Base-by-base conservation (phyloP, 2,888 invertebrate genomes). In the Phyllotreta striolata region DNA sequence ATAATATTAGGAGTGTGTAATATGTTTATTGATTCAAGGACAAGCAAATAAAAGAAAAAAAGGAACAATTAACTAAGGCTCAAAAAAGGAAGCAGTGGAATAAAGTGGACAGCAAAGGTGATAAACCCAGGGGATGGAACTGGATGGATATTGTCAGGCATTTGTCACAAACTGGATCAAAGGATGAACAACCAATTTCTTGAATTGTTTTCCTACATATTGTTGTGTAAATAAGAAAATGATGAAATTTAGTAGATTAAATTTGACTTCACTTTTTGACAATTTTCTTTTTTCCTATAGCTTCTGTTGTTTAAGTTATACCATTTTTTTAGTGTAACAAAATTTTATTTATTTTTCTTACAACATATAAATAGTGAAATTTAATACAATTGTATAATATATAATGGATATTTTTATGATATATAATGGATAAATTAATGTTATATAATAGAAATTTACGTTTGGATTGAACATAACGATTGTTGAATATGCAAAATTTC, bases 81-180 rank as follows among this genome's bases (percentile, higher is more conserved):
- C 96, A 97, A 81, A 97, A 97, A 80, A 86, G 96, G 8, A 86
- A 91, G 64, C 91, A 92, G 77, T 95, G 93, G 91, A 94, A 95
- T 78, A 87, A 89, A 61, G 87, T 93, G 0, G 95, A 95, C 80
- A 84, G 84, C 0, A 84, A 86, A 13, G 96, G 95, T 0, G 96
- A 96, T 77, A 88, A 87, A 69, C 91, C 93, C 0, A 84, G 97
- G 35, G 98, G 98, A 0, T 95, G 90, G 88, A 89, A 98, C 83
- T 98, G 98, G 97, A 89, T 97, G 7, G 97, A 97, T 78, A 89
- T 98, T 67, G 91, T 98, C n/a, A 95, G 94, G 81, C 98, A 98
- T 83, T 86, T 98, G 63, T 93, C 94, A 7, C 96, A 96, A 79
- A 90, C 90, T 56, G 88, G 86, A 66, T 82, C 83, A 49, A 85